These are phyloP conservation scores for Nylanderia fulva DNA, from an alignment of 1,140 invertebrate genomes.

Conservation along the genomic window DNA sequence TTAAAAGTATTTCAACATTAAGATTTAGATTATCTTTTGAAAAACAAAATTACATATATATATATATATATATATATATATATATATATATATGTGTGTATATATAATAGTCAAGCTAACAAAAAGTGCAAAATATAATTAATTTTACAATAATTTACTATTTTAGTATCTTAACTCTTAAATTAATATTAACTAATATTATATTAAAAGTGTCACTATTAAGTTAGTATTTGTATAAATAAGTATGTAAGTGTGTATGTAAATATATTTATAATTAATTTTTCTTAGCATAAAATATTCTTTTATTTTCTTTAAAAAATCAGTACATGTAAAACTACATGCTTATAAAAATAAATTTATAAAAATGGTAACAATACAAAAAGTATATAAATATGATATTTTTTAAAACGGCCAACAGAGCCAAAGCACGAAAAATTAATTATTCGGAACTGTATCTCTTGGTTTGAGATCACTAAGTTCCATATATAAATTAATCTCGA, in stretches of 20 bases:
- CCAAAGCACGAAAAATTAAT: no score
- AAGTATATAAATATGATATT: no score
- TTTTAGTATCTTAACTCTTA: background rate
- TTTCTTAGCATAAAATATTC: no score
- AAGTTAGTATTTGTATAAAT: background rate
- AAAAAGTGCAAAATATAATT: background rate
- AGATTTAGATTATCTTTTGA: background rate
- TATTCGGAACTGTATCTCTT: no score
- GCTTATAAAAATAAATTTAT: conserved; percentile 16
- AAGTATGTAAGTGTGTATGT: background rate
- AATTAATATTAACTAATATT: no score
- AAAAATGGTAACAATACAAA: background rate
- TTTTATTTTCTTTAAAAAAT: background rate
- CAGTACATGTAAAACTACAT: background rate
- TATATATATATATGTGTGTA: no score
- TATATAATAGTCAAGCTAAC: no score
- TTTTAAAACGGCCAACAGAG: no score
- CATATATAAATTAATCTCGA: no score
- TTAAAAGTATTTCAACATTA: background rate
- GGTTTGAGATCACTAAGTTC: no score
- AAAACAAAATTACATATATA: no score
- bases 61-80: no score
- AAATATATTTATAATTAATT: background rate
- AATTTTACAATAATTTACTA: background rate
- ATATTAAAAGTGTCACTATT: background rate